phyloP scores from a whole-genome alignment of 2,797 vertebrate species.

The Salarias fasciatus region DNA sequence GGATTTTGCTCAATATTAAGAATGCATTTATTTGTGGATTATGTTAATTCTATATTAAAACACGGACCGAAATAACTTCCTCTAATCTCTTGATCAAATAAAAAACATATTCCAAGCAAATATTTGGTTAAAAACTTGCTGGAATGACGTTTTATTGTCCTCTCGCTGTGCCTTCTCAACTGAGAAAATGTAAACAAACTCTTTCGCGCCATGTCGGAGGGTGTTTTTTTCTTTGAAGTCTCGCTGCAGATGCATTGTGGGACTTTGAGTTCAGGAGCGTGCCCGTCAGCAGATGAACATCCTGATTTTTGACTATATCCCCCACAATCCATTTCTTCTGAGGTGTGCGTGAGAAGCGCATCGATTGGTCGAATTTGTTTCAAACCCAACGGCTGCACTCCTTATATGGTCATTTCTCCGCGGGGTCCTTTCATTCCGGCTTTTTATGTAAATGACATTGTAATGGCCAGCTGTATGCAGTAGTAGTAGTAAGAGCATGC shows the following conservation, averaged over 20 bases:
- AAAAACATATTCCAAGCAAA: too few relatives aligned
- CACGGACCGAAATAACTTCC: too few relatives aligned
- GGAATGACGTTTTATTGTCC: not conserved
- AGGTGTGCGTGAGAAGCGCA: not conserved
- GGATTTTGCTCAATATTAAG: too few relatives aligned
- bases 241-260: conserved; percentile 46
- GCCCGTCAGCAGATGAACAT: not conserved
- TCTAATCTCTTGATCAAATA: too few relatives aligned
- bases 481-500: conserved; percentile 83
- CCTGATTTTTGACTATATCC: conserved; percentile 56
- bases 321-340: conserved; percentile 68
- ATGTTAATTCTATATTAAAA: too few relatives aligned
- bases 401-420: conserved; percentile 77
- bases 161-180: conserved; percentile 15
- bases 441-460: conserved; percentile 80
- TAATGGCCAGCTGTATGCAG: conserved; percentile 80
- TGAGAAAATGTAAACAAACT: conserved; percentile 78
- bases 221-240: conserved; percentile 43
- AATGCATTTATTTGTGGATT: too few relatives aligned
- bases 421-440: conserved; percentile 66
- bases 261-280: conserved; percentile 52
- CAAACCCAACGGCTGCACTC: conserved; percentile 75
- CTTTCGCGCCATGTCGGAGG: conserved; percentile 77
- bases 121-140: too few relatives aligned
- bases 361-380: conserved; percentile 77